Conservation (phyloP, 37 sponge, comb jelly and placozoan species). For the Chondrosia reniformis region DNA sequence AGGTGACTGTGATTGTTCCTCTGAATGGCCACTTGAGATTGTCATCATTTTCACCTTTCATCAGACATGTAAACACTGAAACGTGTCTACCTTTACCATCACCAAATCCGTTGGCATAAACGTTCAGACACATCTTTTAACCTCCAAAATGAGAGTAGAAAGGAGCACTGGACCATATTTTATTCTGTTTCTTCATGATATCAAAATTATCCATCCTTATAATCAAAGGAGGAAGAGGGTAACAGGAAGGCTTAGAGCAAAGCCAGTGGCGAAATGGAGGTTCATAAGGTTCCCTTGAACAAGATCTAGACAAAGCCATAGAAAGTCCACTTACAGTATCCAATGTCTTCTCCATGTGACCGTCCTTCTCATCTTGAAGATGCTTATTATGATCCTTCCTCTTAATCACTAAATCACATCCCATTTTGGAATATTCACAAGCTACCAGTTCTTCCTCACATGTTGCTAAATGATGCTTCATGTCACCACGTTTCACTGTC, state of each 20-base stretch:
- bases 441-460: conserved; percentile 4
- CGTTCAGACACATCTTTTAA: conserved; percentile 34
- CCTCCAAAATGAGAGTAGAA: conserved; percentile 29
- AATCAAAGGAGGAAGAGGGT: conserved; percentile 10
- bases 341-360: not conserved
- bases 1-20: not conserved
- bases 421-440: not conserved
- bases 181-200: not conserved
- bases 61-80: conserved; percentile 26
- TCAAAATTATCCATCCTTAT: not conserved
- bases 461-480: not conserved
- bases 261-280: conserved; percentile 17
- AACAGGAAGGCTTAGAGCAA: not conserved
- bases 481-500: not conserved
- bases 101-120: conserved; percentile 33
- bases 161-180: conserved; percentile 20
- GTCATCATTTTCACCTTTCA: conserved; percentile 30
- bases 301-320: not conserved
- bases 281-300: not conserved
- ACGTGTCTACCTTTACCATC: conserved; percentile 38
- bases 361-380: not conserved
- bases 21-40: conserved; percentile 37
- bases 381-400: not conserved
- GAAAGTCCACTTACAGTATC: not conserved
- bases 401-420: not conserved